Percentiles rank a stretch among this genome's conserved stretches.
phyloP scores from a whole-genome alignment of 2,797 vertebrate genomes.

The Aldrovandia affinis region DNA sequence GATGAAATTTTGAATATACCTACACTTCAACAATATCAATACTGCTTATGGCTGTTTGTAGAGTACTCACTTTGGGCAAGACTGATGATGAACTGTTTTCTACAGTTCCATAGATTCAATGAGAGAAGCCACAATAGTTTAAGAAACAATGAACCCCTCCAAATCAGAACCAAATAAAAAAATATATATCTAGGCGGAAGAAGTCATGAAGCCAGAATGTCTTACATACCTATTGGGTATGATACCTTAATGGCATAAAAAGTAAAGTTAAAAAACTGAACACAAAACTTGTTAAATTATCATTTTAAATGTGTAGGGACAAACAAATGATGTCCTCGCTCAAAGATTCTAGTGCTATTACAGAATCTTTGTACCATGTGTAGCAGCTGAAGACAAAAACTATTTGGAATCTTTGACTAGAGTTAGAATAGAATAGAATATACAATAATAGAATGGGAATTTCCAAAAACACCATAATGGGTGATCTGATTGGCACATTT shows the following conservation, averaged over 20 bases:
- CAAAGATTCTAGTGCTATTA: neutral
- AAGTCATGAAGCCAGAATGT: slow-evolving; percentile 56
- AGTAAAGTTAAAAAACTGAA: no score
- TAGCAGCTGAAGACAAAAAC: neutral
- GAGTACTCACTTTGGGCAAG: neutral
- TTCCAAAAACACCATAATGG: neutral
- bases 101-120: slow-evolving; percentile 67
- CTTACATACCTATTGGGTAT: neutral
- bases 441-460: neutral
- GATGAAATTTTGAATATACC: neutral
- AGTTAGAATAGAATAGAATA: neutral
- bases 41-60: neutral
- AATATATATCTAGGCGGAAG: slow-evolving; percentile 70
- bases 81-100: slow-evolving; percentile 53
- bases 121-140: slow-evolving; percentile 56
- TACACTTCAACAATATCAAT: neutral
- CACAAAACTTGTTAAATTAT: no score
- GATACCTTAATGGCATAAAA: neutral
- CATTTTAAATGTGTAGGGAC: no score
- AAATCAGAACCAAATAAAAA: slow-evolving; percentile 51
- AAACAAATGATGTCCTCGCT: no score
- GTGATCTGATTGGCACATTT: neutral
- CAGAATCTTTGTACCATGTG: neutral
- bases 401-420: neutral
- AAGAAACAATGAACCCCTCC: slow-evolving; percentile 43